Evolutionary conservation across 2,888 invertebrate species (phyloP).

Genomic region (Itoplectis maculator): DNA sequence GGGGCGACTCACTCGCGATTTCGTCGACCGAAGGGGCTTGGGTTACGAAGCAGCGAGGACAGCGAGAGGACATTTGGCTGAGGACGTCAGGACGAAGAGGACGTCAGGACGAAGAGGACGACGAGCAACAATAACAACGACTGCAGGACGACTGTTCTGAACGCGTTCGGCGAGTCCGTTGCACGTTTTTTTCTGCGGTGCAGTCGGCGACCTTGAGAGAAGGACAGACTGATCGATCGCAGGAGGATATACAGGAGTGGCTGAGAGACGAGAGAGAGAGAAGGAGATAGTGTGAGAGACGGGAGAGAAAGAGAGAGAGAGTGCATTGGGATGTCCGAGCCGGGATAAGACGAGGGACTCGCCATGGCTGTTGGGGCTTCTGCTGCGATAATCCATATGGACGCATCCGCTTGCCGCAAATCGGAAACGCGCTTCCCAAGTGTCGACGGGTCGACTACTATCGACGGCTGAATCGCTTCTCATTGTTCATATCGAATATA

Average conservation of each 20-base stretch:
- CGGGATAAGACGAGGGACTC: slow-evolving; percentile 40
- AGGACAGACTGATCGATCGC: slow-evolving; percentile 10
- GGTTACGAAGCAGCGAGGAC: too few species aligned
- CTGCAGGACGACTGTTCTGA: too few species aligned
- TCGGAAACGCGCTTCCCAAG: too few species aligned
- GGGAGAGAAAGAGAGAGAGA: not conserved
- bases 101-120: too few species aligned
- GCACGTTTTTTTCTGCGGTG: not conserved
- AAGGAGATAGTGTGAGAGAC: not conserved
- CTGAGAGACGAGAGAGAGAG: not conserved
- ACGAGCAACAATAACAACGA: too few species aligned
- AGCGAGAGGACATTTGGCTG: too few species aligned
- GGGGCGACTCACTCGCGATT: too few species aligned
- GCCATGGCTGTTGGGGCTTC: slow-evolving; percentile 49
- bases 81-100: too few species aligned
- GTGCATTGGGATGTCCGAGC: slow-evolving; percentile 46
- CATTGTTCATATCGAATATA: not conserved
- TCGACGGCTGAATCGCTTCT: not conserved
- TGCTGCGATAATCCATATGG: slow-evolving; percentile 43
- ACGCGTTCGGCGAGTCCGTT: not conserved
- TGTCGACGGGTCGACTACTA: not conserved
- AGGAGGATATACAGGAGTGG: slow-evolving; percentile 9
- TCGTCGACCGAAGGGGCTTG: too few species aligned
- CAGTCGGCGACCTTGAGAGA: slow-evolving; percentile 26
- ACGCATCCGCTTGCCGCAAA: slow-evolving; percentile 15